Evolutionary conservation across 1,140 invertebrate species (phyloP), one percentile per base, ranked within the genome.

Genomic region (Charaxes varanes): DNA sequence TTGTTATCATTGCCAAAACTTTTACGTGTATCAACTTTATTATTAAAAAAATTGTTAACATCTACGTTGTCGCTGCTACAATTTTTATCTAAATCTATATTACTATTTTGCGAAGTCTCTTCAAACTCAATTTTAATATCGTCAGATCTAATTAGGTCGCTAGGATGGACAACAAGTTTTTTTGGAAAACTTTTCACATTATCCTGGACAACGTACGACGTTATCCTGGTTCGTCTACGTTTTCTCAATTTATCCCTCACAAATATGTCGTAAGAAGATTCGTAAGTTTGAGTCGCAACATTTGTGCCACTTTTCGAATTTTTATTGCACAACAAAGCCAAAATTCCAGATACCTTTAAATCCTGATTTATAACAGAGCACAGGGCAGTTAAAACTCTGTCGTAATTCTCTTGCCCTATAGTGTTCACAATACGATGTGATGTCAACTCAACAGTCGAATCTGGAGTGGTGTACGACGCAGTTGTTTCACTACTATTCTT

Each of bases 321-420:
- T 7, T 27, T 37, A 6, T 12, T 6, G 11, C 7, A 64, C n/a
- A 78, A 21, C 7, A 78, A 28, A 0, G 71, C 45, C 15, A 74
- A 18, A 13, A 78, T 70, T 0, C 53, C 67, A n/a, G 62, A 40
- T 2, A 78, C 38, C 43, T 62, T 68, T 11, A 63, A 33, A 15
- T 76, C 64, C n/a, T 61, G 53, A 31, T 41, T 69, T 7, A 67
- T 62, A 2, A 78, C 44, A 0, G 65, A 70, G 24, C 63, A 63
- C 6, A 81, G 16, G 0, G 65, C 54, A 12, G 53, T 40, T 2
- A 76, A 58, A 0, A 81, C 37, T 3, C 34, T 50, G 12, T 81
- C 66, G 28, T 76, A 81, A 34, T 68, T 71, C 3, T 54, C 44
- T 36, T 76, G 71, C 1, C 77, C 77, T 2, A 81, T 67, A 3